Conservation (phyloP, 2,113 vertebrate genomes). For the Tenrec ecaudatus region DNA sequence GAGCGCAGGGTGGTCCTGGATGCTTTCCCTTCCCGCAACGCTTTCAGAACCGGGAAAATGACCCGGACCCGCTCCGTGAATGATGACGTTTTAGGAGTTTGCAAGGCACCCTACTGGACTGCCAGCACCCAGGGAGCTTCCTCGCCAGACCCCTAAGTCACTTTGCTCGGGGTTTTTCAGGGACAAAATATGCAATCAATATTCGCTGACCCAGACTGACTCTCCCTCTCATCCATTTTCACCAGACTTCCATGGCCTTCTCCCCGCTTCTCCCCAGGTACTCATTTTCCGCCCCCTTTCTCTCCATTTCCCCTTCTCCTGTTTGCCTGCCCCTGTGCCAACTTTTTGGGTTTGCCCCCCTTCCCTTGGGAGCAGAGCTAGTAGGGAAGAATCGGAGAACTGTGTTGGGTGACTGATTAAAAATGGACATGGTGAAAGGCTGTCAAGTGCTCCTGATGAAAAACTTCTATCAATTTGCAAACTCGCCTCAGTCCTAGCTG, state of each 20-base stretch:
- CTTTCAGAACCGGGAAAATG: conserved; percentile 1
- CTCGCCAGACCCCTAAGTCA: not conserved
- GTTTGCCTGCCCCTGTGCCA: not conserved
- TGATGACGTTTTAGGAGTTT: not conserved
- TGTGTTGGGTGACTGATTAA: not conserved
- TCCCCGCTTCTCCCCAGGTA: not conserved
- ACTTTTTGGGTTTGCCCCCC: not conserved
- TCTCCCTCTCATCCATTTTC: not conserved
- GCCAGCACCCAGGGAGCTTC: not conserved
- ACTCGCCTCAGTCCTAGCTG: not conserved
- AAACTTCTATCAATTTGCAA: not conserved
- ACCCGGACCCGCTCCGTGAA: not conserved
- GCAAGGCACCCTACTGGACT: not conserved
- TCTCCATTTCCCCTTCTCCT: not conserved
- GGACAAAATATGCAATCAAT: not conserved
- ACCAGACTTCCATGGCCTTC: not conserved
- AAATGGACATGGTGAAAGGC: not conserved
- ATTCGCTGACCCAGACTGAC: not conserved
- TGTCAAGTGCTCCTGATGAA: not conserved
- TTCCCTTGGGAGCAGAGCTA: not conserved
- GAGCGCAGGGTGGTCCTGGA: not conserved
- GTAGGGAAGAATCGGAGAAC: conserved; percentile 8
- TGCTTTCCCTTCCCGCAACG: not conserved
- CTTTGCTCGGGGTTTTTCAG: conserved; percentile 4
- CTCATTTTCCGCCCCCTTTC: not conserved